Conservation (phyloP, 2,113 vertebrate species). For the Chaetodon auriga region DNA sequence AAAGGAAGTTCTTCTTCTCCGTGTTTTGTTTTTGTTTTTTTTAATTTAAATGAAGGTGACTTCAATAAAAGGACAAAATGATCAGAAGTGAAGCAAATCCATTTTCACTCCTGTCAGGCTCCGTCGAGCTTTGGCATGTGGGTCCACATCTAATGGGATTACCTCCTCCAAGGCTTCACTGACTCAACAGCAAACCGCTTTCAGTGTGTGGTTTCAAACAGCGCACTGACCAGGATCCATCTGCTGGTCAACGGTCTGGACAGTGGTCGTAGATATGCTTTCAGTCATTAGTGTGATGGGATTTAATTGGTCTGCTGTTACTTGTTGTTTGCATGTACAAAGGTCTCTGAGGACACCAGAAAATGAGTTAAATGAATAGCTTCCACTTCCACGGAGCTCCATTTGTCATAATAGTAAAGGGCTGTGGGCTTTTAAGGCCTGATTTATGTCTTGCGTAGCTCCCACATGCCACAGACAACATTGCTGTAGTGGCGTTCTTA, state of each 20-base stretch:
- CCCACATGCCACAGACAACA: not conserved
- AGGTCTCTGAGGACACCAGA: not conserved
- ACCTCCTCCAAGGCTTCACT: not conserved
- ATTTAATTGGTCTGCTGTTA: not conserved
- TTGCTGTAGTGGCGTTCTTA: not conserved
- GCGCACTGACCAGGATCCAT: not conserved
- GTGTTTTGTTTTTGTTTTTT: not conserved
- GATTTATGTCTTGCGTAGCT: constrained; percentile 18
- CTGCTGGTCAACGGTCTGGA: not conserved
- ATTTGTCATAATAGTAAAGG: not conserved
- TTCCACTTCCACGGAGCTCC: not conserved
- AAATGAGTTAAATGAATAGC: constrained; percentile 9
- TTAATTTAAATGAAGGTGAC: not conserved
- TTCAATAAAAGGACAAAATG: not conserved
- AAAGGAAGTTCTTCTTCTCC: not conserved
- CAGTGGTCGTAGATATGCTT: not conserved
- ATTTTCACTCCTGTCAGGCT: not conserved
- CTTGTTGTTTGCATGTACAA: not conserved
- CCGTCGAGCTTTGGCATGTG: not conserved
- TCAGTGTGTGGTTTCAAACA: constrained; percentile 18
- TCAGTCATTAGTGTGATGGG: not conserved
- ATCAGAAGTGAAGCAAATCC: not conserved
- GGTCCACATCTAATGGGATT: constrained; percentile 22
- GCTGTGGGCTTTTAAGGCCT: not conserved
- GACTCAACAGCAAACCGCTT: not conserved